Base-by-base conservation (phyloP, 2,888 invertebrate genomes). In the Papilio gigon region DNA sequence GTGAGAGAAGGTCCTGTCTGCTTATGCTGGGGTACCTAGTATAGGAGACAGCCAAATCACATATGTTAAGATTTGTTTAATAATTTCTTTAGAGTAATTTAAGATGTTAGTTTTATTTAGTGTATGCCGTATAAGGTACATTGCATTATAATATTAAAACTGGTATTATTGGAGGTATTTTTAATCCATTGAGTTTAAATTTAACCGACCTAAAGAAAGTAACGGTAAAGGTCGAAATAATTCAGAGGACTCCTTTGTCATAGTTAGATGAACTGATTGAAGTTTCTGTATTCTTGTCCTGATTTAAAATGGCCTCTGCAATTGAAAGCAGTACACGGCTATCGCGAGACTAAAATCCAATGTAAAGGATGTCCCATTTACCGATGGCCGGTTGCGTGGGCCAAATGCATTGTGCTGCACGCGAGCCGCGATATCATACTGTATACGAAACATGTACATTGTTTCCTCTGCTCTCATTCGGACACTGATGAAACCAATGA, bases 311-410 rank as follows among this genome's bases (percentile, higher is more conserved):
- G 17, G 27, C 63, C 50, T 50, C 50, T 22, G 20, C 53, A 65
- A 65, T 56, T 56, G 30, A 37, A 56, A 56, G 65, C 30, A 27
- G 17, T 35, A 44, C 44, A 35, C 47, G 27, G 40, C 27, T 61
- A 40, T 61, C 40, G 37, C 40, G 33, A 22, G 25, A 33, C 50
- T 42, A 40, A 37, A 53, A 30, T 33, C 40, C 22, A 67, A 53
- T 62, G 56, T 17, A 53, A 56, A 67, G 67, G 62, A 62, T 62
- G 62, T 56, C 25, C 67, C 67, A 67, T 56, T 67, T 67, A 56
- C 12, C 33, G 33, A 56, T 42, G 33, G 40, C 27, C 67, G 56
- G 62, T 62, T 44, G 67, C 67, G 67, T 67, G 67, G 61, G 62
- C 56, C 42, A 50, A 30, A 56, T 61, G 62, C 67, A 67, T 67